Base-by-base conservation (phyloP, 2,797 vertebrate genomes). In the Acanthurus leucopareius region DNA sequence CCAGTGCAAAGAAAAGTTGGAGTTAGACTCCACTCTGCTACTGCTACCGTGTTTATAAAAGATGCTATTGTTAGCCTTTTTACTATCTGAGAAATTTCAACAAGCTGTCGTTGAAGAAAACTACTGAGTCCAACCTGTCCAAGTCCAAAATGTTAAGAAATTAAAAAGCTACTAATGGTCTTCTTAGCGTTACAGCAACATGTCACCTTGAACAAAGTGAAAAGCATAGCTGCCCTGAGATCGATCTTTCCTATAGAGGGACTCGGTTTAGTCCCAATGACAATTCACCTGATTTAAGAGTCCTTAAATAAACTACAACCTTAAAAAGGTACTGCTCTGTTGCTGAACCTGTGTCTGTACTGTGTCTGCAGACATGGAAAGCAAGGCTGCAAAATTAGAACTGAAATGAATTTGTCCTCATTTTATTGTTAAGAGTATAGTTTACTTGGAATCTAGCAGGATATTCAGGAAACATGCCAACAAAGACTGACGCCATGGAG, bases 1-100 rank as follows among this genome's bases (percentile, higher is more conserved):
- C 10, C 51, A 60, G 28, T 17, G 54, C 10, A 20, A 0, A 59
- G 10, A 52, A 28, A 22, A 20, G 17, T 35, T 35, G 45, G 17
- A 28, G 17, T 15, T 1, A 1, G 11, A 9, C 22, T n/a, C 54
- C 3, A 22, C 16, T 47, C 64, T 73, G 53, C 40, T 58, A 22
- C 10, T 3, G 44, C 49, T 44, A 45, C 20, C 1, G 4, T 58
- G 54, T 77, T 77, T 47, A 54, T 76, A 66, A 76, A 64, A 68
- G 19, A 22, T 32, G 51, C 40, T 74, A 38, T 32, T 51, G n/a
- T 61, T 69, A 32, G 51, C 51, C 13, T 35, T 61, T 47, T 5
- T 25, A 35, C 51, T 42, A 65, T 35, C 25, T 20, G 42, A 20
- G 7, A 35, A 40, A 69, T 44, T 60, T 62, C 28, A 52, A 67